Evolutionary conservation across 1,140 invertebrate species (phyloP).

Genomic region (Augochlora pura): DNA sequence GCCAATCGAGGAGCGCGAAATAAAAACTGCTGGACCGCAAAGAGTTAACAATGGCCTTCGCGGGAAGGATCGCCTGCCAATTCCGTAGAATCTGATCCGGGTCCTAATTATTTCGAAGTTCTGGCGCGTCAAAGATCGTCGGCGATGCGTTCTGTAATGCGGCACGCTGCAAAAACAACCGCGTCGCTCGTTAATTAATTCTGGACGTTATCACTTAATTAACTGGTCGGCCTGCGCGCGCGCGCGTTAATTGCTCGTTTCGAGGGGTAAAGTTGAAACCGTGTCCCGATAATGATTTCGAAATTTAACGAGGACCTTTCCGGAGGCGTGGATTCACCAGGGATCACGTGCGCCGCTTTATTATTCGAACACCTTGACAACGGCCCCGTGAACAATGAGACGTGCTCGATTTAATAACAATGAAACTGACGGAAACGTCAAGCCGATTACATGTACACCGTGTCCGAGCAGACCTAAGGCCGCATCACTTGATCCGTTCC

Average conservation of each 20-base stretch:
- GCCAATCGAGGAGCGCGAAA: no score
- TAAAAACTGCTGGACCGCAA: no score
- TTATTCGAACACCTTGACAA: background rate
- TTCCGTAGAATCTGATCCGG: background rate
- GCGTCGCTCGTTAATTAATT: slow-evolving; percentile 5
- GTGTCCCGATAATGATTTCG: background rate
- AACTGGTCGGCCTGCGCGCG: background rate
- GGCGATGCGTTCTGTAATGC: no score
- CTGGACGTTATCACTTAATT: slow-evolving; percentile 7
- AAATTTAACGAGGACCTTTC: background rate
- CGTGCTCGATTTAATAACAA: background rate
- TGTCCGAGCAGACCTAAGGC: background rate
- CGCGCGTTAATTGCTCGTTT: background rate
- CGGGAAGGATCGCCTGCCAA: no score
- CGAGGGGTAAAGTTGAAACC: background rate
- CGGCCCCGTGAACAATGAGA: background rate
- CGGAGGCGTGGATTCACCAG: background rate
- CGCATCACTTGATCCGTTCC: slow-evolving; percentile 10
- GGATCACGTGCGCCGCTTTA: background rate
- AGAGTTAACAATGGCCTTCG: no score
- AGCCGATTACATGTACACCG: background rate
- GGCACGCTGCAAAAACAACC: background rate
- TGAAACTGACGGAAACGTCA: background rate
- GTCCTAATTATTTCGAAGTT: slow-evolving; percentile 11
- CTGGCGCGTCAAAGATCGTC: background rate